A percentile compares a stretch with the other conserved stretches of the same genome.
Evolutionary conservation across 2,888 invertebrate genomes (phyloP).

Genomic region (Lepidocyrtinus sp.): DNA sequence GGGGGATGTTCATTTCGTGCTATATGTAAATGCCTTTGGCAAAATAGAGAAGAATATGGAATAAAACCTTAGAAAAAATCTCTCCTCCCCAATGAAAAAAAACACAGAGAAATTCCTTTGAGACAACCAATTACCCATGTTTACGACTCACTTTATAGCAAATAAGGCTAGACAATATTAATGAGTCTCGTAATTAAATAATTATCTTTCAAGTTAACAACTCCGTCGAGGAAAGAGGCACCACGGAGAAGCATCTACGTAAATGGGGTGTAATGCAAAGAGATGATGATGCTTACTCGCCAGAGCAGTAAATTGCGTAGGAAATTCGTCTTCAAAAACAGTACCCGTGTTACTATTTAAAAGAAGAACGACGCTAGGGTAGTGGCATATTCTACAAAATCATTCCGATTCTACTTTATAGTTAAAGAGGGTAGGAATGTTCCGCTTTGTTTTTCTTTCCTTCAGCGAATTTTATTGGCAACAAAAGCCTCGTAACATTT

Average conservation of each 20-base stretch:
- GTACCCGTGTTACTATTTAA: background rate
- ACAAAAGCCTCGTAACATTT: slow-evolving; percentile 53
- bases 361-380: too few species aligned
- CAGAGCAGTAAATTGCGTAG: background rate
- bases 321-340: background rate
- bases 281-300: background rate
- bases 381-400: too few species aligned
- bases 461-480: slow-evolving; percentile 48
- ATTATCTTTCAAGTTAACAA: slow-evolving; percentile 47
- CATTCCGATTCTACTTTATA: too few species aligned
- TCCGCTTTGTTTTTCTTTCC: slow-evolving; percentile 34
- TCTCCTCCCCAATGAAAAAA: slow-evolving; percentile 24
- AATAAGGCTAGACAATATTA: slow-evolving; percentile 53
- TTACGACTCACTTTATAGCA: slow-evolving; percentile 55
- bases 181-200: slow-evolving; percentile 58
- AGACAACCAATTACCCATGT: slow-evolving; percentile 55
- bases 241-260: background rate
- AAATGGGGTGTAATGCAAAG: background rate
- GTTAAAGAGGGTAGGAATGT: too few species aligned
- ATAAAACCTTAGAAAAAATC: slow-evolving; percentile 20
- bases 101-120: slow-evolving; percentile 29
- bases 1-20: background rate
- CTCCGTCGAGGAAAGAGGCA: background rate
- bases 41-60: slow-evolving; percentile 16
- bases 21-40: background rate